These are phyloP conservation scores for Cyprinodon diabolis DNA, from an alignment of 2,797 vertebrate species.

Conservation along the genomic window DNA sequence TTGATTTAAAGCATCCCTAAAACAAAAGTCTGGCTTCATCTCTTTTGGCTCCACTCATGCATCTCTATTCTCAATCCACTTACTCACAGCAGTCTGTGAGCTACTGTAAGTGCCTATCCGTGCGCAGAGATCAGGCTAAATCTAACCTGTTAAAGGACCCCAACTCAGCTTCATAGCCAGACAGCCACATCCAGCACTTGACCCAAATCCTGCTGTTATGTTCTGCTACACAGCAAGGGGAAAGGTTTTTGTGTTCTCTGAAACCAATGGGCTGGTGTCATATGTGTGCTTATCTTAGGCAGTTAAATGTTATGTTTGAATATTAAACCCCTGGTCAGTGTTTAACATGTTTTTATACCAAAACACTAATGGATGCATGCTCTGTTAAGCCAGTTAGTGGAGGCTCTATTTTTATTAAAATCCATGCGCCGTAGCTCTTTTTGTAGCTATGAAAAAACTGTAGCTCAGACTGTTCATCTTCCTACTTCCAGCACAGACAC, in stretches of 20 bases:
- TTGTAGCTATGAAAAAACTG: constrained; percentile 8
- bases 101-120: constrained; percentile 43
- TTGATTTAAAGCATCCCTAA: constrained; percentile 21
- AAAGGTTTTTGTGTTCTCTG: constrained; percentile 34
- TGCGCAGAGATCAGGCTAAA: constrained; percentile 60
- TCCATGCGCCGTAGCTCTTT: constrained; percentile 16
- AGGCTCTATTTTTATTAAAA: constrained; percentile 11
- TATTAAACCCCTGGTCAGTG: background rate
- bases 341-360: constrained; percentile 16
- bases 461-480: no score
- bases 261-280: constrained; percentile 16
- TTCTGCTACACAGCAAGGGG: constrained; percentile 2
- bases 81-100: constrained; percentile 40
- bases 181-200: constrained; percentile 50
- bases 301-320: background rate
- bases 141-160: constrained; percentile 72
- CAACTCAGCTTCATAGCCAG: constrained; percentile 49
- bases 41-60: constrained; percentile 20
- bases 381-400: constrained; percentile 25
- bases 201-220: constrained; percentile 62
- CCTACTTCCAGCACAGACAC: no score
- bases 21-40: constrained; percentile 22
- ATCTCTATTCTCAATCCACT: constrained; percentile 32
- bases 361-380: constrained; percentile 20
- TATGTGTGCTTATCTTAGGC: constrained; percentile 9